These are phyloP conservation scores for Koerneria pararmatus DNA, from an alignment of 2,888 invertebrate genomes.

Conservation along the genomic window DNA sequence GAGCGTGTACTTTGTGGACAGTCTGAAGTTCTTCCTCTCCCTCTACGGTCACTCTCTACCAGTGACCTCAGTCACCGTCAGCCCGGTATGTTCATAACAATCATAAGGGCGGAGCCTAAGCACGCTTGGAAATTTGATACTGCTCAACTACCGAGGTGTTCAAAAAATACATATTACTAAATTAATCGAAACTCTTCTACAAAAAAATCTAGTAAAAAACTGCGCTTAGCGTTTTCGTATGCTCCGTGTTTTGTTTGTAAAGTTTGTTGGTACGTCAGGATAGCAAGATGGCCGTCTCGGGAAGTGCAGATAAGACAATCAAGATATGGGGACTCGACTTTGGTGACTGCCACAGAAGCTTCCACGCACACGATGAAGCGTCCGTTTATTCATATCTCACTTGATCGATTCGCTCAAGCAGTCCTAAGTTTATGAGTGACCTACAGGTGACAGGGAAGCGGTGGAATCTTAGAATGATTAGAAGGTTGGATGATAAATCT, in stretches of 20 bases:
- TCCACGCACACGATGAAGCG: constrained; percentile 89
- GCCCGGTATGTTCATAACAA: constrained; percentile 61
- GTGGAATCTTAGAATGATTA: too few species aligned
- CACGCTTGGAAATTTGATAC: not conserved
- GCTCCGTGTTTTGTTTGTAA: too few species aligned
- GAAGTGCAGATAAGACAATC: constrained; percentile 88
- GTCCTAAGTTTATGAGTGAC: not conserved
- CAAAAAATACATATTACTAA: too few species aligned
- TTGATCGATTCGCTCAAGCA: not conserved
- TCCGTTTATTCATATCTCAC: constrained; percentile 36
- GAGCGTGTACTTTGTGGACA: constrained; percentile 88
- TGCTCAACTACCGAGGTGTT: too few species aligned
- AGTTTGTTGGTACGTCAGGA: too few species aligned
- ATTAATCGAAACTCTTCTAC: too few species aligned
- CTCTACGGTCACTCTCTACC: constrained; percentile 94
- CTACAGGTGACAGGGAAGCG: too few species aligned
- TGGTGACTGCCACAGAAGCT: constrained; percentile 90
- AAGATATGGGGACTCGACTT: constrained; percentile 98
- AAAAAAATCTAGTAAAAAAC: too few species aligned
- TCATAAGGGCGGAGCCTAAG: not conserved
- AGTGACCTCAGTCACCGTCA: constrained; percentile 86
- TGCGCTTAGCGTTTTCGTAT: too few species aligned
- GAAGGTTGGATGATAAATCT: too few species aligned
- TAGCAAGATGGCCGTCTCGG: constrained; percentile 77
- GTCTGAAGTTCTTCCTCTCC: constrained; percentile 88